phyloP scores from a whole-genome alignment of 2,888 invertebrate genomes.

The Coecobrya sp. region DNA sequence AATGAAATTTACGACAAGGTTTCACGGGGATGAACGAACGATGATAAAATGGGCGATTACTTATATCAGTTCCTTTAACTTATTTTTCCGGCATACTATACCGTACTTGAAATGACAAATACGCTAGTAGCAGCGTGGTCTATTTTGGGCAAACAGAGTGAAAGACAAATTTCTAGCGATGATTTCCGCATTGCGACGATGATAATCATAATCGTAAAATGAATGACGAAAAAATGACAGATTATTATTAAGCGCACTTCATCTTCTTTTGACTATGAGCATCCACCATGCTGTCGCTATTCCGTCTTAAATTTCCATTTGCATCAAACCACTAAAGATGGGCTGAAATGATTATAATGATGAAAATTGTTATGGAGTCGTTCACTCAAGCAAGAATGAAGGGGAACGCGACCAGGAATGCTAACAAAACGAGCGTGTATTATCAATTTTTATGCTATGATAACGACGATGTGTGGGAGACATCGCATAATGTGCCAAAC shows the following conservation, averaged over 20 bases:
- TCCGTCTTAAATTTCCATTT: neutral
- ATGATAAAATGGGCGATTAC: conserved; percentile 19
- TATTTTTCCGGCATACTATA: neutral
- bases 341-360: conserved; percentile 11
- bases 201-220: conserved; percentile 37
- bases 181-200: conserved; percentile 47
- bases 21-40: conserved; percentile 9
- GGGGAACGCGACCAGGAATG: neutral
- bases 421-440: neutral
- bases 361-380: conserved; percentile 7
- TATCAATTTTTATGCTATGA: conserved; percentile 8
- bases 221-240: conserved; percentile 32
- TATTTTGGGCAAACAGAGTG: neutral
- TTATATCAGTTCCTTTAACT: neutral
- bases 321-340: neutral
- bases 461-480: neutral
- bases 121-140: too few species aligned
- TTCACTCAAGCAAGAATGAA: neutral
- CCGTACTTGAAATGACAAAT: too few species aligned
- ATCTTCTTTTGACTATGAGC: neutral
- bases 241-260: neutral
- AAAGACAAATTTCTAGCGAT: neutral
- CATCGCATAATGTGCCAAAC: neutral
- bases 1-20: conserved; percentile 32
- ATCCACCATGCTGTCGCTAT: neutral